Base-by-base conservation (phyloP, 2,888 invertebrate genomes). In the Macaria notata region DNA sequence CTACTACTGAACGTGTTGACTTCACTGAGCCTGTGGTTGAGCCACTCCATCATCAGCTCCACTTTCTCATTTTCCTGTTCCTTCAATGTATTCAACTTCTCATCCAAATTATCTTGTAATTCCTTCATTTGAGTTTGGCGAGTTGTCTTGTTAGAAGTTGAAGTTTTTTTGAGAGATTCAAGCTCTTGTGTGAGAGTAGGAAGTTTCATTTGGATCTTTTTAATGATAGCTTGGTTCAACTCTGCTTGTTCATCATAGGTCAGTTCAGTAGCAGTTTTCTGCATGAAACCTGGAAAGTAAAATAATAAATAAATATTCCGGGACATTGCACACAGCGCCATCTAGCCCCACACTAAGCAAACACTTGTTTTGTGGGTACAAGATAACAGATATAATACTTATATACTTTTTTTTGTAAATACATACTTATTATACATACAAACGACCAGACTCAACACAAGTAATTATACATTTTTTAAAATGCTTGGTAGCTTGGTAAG, bases 21-120 rank as follows among this genome's bases (percentile, higher is more conserved):
- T 52, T 88, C 81, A 0, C 74, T 68, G 4, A 88, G 61, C 31
- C 85, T 72, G 54, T 86, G 84, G 52, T 88, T 84, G 3, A 90
- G 74, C 92, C 92, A 92, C 58, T 90, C 84, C 82, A 86, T 84
- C 88, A 91, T 87, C 45, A 90, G 62, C 48, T 86, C 86, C 3
- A 85, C 82, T 36, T 66, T 88, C 66, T 90, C 86, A 72, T 71
- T 79, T 64, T 90, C 89, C 60, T 89, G 90, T 47, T 85, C 81
- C 49, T 83, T 76, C 4, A 91, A 71, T 3, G 71, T 80, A 39
- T 76, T 76, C 9, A 90, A 51, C 60, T 89, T 88, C 5, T 82
- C 76, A 71, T 89, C 81, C 41, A 88, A 62, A 63, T 80, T 80
- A 3, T 82, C 76, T 49, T 85, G 81, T 0, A 91, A 70, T 9